Evolutionary conservation across 2,113 vertebrate genomes (phyloP), one percentile per base, ranked within the genome.

Genomic region (Corvus hawaiiensis): DNA sequence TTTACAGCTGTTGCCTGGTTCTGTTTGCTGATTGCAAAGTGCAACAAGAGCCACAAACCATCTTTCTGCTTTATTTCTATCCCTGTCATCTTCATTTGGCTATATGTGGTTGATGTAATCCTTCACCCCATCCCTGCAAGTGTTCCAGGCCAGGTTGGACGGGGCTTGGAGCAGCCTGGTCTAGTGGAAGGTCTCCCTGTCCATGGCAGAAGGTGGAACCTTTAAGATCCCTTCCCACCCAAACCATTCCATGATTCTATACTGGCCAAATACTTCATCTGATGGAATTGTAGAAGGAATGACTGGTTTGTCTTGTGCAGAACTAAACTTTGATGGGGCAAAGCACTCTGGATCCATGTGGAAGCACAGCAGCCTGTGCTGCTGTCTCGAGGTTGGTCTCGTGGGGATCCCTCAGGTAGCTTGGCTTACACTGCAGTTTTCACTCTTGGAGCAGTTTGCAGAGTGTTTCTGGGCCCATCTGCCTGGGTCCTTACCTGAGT

Each of bases 361-460:
- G 35, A 7, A 2, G 17, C 11, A 2, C 21, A 59, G 52, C 67
- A 44, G 41, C 75, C 43, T 4, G 21, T 10, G 5, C 19, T 54
- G 61, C 62, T 49, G 27, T 16, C 37, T 74, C 1, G 0, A 12
- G 75, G 39, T 6, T 1, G 4, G 2, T 20, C 3, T 8, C 0
- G 0, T 3, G 14, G 24, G 23, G 39, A 41, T 8, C 30, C 30
- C 39, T 24, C n/a, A 28, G 69, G 52, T 35, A 20, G 32, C 6
- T 5, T 44, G 10, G 1, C 51, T 81, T 26, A 2, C 9, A 0
- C 4, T 5, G n/a, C 41, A 28, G 0, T n/a, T 58, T 22, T 21
- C n/a, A 23, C 39, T 87, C 46, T 80, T 74, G 89, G 54, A 49
- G 54, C 55, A 49, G n/a, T 35, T 32, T 59, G 72, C 16, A 51